Conservation (phyloP, 2,888 invertebrate genomes). For the Eupeodes luniger region DNA sequence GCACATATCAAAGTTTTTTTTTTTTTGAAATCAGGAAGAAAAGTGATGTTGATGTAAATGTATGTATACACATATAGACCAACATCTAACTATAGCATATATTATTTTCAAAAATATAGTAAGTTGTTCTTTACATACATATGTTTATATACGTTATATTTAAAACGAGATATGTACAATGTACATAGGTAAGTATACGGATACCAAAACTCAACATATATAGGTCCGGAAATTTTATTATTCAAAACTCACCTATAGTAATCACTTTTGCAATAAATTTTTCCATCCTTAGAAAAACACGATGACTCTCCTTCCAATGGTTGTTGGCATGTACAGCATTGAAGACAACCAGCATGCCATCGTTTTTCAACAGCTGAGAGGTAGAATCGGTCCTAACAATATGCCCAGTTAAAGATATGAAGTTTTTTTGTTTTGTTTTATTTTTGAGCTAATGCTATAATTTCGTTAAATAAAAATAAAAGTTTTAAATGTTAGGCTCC, state of each 20-base stretch:
- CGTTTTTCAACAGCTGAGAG: conserved; percentile 95
- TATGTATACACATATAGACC: neutral
- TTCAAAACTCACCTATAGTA: conserved; percentile 93
- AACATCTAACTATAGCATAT: neutral
- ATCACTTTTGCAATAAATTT: conserved; percentile 98
- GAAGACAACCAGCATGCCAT: conserved; percentile 96
- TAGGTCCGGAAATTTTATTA: conserved; percentile 38
- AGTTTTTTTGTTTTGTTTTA: conserved; percentile 49
- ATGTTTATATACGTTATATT: neutral
- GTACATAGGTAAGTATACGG: neutral
- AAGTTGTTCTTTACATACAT: neutral
- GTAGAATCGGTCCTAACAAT: conserved; percentile 91
- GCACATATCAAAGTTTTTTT: conserved; percentile 12
- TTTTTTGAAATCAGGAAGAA: conserved; percentile 36
- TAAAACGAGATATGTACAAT: no score
- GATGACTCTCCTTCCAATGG: conserved; percentile 95
- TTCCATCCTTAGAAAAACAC: conserved; percentile 96
- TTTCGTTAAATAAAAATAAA: conserved; percentile 58
- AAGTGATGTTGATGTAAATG: conserved; percentile 30
- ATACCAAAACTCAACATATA: neutral
- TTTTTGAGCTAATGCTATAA: conserved; percentile 68
- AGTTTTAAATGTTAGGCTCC: conserved; percentile 41
- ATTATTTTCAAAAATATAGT: conserved; percentile 38
- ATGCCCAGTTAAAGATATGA: conserved; percentile 67
- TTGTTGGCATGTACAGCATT: conserved; percentile 95